These are phyloP conservation scores for Acanthopagrus latus DNA, from an alignment of 2,797 vertebrate species.

Conservation along the genomic window DNA sequence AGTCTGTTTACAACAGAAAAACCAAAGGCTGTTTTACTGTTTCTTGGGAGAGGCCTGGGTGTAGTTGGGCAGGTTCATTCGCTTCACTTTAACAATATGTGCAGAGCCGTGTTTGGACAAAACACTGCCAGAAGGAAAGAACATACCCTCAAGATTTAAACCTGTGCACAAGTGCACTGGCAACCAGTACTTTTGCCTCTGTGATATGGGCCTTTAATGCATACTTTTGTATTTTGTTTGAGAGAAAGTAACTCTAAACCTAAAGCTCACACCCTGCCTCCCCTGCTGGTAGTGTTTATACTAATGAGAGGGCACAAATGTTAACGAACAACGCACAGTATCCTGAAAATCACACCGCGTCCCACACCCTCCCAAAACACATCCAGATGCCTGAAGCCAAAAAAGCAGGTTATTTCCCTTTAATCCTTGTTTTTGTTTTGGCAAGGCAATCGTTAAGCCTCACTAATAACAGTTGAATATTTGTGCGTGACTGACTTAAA, in stretches of 20 bases:
- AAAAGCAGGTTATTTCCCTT: conserved; percentile 1
- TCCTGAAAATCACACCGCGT: conserved; percentile 42
- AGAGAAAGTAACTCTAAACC: conserved; percentile 22
- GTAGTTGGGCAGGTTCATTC: conserved; percentile 35
- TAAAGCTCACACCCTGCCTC: conserved; percentile 20
- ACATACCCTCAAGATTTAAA: background rate
- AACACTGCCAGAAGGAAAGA: background rate
- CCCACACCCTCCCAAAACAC: conserved; percentile 52
- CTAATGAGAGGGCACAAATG: conserved; percentile 62
- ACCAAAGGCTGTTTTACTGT: conserved; percentile 34
- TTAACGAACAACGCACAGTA: conserved; percentile 54
- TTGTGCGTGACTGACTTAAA: background rate
- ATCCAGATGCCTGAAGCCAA: conserved; percentile 39
- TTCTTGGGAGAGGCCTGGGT: conserved; percentile 30
- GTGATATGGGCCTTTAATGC: background rate
- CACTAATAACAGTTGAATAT: background rate
- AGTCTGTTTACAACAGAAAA: conserved; percentile 45
- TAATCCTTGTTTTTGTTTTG: background rate
- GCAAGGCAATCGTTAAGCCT: background rate
- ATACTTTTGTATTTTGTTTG: background rate
- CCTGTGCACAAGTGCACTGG: background rate
- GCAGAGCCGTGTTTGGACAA: conserved; percentile 10
- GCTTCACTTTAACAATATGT: conserved; percentile 33
- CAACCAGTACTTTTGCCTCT: background rate
- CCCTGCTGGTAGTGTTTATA: conserved; percentile 60